A percentile compares a stretch with the other conserved stretches of the same genome.
These are phyloP conservation scores for Ranitomeya variabilis DNA, from an alignment of 2,113 vertebrate species.

Conservation along the genomic window DNA sequence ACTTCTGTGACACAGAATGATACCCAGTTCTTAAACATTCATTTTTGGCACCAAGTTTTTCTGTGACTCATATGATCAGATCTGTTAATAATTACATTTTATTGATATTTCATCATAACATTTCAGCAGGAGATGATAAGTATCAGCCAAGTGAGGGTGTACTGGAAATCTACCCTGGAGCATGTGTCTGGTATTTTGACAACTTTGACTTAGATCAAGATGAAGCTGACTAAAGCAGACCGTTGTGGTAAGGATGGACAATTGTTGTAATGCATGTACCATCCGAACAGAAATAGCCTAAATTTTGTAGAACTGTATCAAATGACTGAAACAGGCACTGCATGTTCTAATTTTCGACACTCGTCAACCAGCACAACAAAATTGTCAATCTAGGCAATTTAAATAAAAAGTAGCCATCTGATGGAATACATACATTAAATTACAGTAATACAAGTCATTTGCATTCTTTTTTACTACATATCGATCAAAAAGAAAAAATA, in stretches of 20 bases:
- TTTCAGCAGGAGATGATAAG: background rate
- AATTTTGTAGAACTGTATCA: too few relatives aligned
- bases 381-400: background rate
- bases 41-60: background rate
- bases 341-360: background rate
- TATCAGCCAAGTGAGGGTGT: background rate
- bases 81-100: background rate
- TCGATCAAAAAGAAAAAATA: background rate
- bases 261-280: background rate
- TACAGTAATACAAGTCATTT: background rate
- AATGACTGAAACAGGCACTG: too few relatives aligned
- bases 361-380: background rate
- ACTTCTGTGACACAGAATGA: too few relatives aligned
- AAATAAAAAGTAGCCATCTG: background rate
- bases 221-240: background rate
- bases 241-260: background rate
- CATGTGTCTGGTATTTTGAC: background rate
- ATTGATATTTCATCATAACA: background rate
- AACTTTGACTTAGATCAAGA: background rate
- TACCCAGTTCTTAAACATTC: too few relatives aligned
- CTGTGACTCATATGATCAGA: background rate
- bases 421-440: background rate
- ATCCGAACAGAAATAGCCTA: too few relatives aligned
- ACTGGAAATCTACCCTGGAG: background rate
- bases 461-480: background rate